Evolutionary conservation across 2,888 invertebrate species (phyloP).

Genomic region (Atherix ibis): DNA sequence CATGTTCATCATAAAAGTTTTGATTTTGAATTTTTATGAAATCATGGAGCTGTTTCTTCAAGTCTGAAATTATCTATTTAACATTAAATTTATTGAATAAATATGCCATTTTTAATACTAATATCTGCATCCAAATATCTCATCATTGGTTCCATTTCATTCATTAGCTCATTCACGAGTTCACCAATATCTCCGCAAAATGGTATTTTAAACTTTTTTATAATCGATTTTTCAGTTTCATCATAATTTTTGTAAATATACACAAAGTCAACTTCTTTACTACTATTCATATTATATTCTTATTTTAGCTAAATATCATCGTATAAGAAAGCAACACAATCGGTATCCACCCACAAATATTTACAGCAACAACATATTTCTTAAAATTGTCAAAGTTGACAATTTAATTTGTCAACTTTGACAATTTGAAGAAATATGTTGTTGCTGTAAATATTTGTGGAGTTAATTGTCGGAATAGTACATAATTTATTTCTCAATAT

Average conservation of each 20-base stretch:
- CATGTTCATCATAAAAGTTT: constrained; percentile 48
- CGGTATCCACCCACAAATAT: no score
- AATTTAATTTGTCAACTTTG: no score
- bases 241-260: constrained; percentile 25
- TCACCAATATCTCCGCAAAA: constrained; percentile 23
- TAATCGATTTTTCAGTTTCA: constrained; percentile 13
- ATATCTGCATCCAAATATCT: constrained; percentile 21
- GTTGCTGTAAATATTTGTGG: no score
- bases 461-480: no score
- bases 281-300: no score
- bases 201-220: constrained; percentile 20
- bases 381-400: no score
- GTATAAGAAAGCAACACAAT: no score
- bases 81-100: neutral
- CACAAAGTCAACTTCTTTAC: constrained; percentile 14
- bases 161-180: constrained; percentile 21
- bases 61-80: constrained; percentile 5
- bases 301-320: no score
- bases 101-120: constrained; percentile 5
- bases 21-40: constrained; percentile 52
- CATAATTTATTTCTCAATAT: no score
- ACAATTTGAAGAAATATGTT: no score
- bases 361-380: no score
- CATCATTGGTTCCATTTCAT: constrained; percentile 28
- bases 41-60: constrained; percentile 32